Conservation (phyloP, 2,113 vertebrate genomes). For the Pholis gunnellus region DNA sequence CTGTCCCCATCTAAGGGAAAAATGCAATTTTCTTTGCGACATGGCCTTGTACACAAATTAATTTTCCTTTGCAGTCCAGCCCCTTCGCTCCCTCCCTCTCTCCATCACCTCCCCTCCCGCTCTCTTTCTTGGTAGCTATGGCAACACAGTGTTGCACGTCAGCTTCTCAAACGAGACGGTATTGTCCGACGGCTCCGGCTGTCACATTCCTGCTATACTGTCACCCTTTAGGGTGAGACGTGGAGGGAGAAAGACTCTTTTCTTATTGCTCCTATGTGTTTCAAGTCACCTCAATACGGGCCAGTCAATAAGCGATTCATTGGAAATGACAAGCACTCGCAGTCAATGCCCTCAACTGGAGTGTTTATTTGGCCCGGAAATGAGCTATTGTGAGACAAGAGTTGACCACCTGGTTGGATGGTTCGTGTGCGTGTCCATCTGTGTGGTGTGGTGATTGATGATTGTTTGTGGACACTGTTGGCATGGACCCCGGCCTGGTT, state of each 20-base stretch:
- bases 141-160: constrained; percentile 76
- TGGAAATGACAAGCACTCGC: constrained; percentile 60
- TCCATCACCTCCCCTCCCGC: constrained; percentile 42
- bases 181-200: constrained; percentile 66
- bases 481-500: constrained; percentile 57
- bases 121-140: constrained; percentile 77
- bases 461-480: constrained; percentile 70
- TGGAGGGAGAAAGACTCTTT: neutral
- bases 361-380: constrained; percentile 67
- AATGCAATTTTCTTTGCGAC: constrained; percentile 71
- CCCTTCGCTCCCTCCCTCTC: constrained; percentile 45
- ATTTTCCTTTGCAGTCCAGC: constrained; percentile 68
- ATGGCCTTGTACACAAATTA: constrained; percentile 75
- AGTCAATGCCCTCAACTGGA: constrained; percentile 59
- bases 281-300: constrained; percentile 54
- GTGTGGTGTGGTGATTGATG: constrained; percentile 69
- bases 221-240: constrained; percentile 30
- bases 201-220: constrained; percentile 62
- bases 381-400: constrained; percentile 64
- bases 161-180: constrained; percentile 68
- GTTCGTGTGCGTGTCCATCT: constrained; percentile 8
- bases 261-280: constrained; percentile 33
- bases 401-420: constrained; percentile 65
- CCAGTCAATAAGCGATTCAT: constrained; percentile 71
- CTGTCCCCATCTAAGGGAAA: constrained; percentile 51